Conservation (phyloP, 2,113 vertebrate genomes). For the Alaudala cheleensis region DNA sequence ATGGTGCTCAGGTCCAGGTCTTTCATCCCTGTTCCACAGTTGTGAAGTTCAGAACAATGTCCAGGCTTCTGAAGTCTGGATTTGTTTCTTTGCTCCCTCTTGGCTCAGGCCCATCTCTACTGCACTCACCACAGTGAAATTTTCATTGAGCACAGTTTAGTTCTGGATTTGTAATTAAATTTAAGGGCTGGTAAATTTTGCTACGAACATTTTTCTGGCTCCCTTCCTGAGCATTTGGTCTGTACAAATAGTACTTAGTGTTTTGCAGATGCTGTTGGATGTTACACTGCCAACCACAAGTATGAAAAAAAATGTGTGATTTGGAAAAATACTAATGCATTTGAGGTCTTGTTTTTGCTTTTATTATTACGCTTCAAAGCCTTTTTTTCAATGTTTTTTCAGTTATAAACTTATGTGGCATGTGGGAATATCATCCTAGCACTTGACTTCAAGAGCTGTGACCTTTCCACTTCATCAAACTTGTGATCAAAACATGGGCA, state of each 20-base stretch:
- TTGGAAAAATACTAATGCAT: conserved; percentile 4
- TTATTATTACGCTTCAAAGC: not conserved
- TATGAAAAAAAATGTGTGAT: not conserved
- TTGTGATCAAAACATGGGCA: not conserved
- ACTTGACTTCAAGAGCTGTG: not conserved
- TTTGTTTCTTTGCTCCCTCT: not conserved
- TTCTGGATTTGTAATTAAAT: conserved; percentile 47
- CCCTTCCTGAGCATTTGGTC: conserved; percentile 22
- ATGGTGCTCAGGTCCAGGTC: not conserved
- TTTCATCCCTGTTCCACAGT: not conserved
- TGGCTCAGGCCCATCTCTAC: not conserved
- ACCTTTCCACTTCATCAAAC: conserved; percentile 14
- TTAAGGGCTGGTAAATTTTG: conserved; percentile 34
- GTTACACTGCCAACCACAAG: conserved; percentile 2
- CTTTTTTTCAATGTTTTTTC: not conserved
- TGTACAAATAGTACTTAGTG: conserved; percentile 14
- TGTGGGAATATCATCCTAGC: not conserved
- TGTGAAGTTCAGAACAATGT: not conserved
- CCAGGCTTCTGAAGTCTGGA: not conserved
- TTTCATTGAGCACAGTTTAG: conserved; percentile 6
- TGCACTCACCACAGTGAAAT: not conserved
- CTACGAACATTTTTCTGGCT: conserved; percentile 45
- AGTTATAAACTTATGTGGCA: not conserved
- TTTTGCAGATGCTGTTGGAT: conserved; percentile 36
- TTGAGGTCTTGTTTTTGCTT: not conserved